Conservation (phyloP, 1,140 invertebrate genomes). For the Drosophila santomea region DNA sequence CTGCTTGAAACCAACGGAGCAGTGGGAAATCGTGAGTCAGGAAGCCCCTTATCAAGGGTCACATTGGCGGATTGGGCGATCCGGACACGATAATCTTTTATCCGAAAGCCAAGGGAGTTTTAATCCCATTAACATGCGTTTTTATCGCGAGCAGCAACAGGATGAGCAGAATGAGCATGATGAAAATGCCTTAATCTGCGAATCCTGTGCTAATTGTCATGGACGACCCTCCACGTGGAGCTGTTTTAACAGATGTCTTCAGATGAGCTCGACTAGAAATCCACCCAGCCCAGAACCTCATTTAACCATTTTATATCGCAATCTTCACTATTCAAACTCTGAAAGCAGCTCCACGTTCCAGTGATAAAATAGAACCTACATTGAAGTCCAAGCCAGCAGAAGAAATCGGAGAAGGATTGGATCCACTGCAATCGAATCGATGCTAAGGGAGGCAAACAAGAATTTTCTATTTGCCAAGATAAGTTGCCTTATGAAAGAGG, state of each 20-base stretch:
- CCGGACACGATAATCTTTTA: not conserved
- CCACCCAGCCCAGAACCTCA: not conserved
- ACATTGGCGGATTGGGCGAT: no score
- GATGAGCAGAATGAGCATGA: not conserved
- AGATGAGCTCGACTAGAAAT: not conserved
- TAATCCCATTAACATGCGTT: no score
- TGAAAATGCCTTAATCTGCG: not conserved
- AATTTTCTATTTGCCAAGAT: slow-evolving; percentile 1
- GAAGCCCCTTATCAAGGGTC: no score
- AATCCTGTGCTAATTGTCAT: no score
- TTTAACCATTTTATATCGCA: not conserved
- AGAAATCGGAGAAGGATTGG: not conserved
- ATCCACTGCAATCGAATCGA: slow-evolving; percentile 8
- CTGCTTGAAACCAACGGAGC: no score
- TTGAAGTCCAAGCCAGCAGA: no score
- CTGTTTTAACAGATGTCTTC: not conserved
- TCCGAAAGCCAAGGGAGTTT: not conserved
- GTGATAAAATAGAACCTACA: not conserved
- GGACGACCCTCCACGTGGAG: not conserved
- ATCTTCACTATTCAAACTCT: not conserved
- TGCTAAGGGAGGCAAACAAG: not conserved
- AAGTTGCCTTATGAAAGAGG: not conserved
- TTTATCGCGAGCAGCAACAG: not conserved
- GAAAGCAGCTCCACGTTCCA: not conserved
- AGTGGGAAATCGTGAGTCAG: not conserved